Conservation (phyloP, 2,113 vertebrate genomes). For the Panthera leo region DNA sequence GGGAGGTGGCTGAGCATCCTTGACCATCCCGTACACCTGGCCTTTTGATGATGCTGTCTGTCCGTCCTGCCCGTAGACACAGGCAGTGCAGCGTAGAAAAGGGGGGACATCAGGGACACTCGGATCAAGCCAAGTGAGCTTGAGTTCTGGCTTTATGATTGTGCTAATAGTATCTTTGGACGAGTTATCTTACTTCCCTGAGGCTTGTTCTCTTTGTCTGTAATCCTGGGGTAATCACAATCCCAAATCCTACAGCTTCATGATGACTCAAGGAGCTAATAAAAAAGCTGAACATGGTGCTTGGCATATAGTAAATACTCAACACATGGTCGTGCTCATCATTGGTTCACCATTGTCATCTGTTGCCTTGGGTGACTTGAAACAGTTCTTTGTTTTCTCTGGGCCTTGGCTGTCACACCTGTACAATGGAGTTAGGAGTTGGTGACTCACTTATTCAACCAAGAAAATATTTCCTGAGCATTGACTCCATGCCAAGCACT, state of each 20-base stretch:
- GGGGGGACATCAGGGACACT: background rate
- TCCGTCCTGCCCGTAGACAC: background rate
- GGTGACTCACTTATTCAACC: background rate
- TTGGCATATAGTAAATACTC: background rate
- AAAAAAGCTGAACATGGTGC: background rate
- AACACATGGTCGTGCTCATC: rapidly evolving
- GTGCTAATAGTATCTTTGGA: background rate
- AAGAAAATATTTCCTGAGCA: background rate
- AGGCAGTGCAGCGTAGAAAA: background rate
- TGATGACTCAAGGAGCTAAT: background rate
- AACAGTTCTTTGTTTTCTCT: background rate
- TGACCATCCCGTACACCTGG: background rate
- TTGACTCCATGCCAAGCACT: background rate
- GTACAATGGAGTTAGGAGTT: background rate
- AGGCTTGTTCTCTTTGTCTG: background rate
- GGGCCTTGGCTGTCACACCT: background rate
- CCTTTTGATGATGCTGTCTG: background rate
- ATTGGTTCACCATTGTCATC: background rate
- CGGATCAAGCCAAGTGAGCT: background rate
- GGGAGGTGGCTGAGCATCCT: too few species aligned
- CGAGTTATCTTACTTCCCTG: background rate
- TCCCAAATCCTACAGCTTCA: background rate
- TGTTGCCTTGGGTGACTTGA: background rate
- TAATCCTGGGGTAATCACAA: background rate
- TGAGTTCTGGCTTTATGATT: background rate